These are phyloP conservation scores for Selenia dentaria DNA, from an alignment of 2,888 invertebrate genomes.

Conservation along the genomic window DNA sequence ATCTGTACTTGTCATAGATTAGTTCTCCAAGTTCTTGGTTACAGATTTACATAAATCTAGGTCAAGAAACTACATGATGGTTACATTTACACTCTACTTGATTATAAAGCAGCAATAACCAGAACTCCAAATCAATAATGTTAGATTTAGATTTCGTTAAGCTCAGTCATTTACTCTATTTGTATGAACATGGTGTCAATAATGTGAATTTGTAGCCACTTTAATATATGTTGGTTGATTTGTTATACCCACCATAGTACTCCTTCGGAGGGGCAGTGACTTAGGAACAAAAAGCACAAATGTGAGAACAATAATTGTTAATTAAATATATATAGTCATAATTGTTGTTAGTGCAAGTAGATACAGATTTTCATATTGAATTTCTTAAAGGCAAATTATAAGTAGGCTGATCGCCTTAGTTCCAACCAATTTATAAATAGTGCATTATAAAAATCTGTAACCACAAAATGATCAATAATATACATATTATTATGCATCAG, in stretches of 20 bases:
- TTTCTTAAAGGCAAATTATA: neutral
- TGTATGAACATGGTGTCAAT: no score
- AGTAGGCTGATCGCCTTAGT: no score
- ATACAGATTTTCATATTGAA: neutral
- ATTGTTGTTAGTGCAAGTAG: neutral
- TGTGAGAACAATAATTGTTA: conserved; percentile 3
- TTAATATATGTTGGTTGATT: conserved; percentile 41
- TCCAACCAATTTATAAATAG: no score
- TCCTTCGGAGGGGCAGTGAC: conserved; percentile 48
- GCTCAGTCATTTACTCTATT: neutral
- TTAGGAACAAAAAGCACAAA: conserved; percentile 28
- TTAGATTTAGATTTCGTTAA: no score
- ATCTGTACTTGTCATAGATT: no score
- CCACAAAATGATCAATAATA: neutral
- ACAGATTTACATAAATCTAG: no score
- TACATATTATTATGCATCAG: neutral
- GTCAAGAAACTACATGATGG: neutral
- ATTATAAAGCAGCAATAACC: no score
- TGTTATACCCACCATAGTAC: conserved; percentile 72
- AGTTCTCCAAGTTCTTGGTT: no score
- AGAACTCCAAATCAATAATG: no score
- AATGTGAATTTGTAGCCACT: conserved; percentile 30
- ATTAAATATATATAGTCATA: no score
- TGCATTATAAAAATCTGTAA: neutral
- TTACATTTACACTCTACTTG: conserved; percentile 7